Conservation (phyloP, 2,888 invertebrate species). For the Buathra laborator region DNA sequence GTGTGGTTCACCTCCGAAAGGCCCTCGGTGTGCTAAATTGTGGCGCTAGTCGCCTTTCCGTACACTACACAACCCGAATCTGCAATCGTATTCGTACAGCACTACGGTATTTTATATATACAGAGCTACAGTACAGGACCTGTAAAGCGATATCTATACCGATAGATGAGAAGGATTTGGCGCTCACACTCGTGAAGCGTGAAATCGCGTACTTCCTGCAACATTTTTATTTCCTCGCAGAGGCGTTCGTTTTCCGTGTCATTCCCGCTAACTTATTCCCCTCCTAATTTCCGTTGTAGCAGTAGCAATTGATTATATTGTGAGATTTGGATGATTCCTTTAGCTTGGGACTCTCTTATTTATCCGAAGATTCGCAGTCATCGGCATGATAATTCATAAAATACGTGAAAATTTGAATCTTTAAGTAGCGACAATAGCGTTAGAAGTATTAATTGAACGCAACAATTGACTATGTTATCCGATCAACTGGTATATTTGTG, state of each 20-base stretch:
- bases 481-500: not conserved
- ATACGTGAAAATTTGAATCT: no score
- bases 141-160: not conserved
- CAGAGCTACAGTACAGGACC: not conserved
- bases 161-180: conserved; percentile 41
- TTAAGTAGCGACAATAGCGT: not conserved
- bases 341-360: not conserved
- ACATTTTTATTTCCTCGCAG: conserved; percentile 54
- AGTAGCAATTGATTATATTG: conserved; percentile 14
- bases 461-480: not conserved
- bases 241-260: conserved; percentile 36
- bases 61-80: conserved; percentile 9
- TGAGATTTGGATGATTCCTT: conserved; percentile 11
- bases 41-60: not conserved
- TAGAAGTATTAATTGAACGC: not conserved
- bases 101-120: not conserved
- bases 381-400: not conserved
- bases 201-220: conserved; percentile 61
- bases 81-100: conserved; percentile 14
- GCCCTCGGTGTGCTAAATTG: not conserved
- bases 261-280: conserved; percentile 60
- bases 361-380: not conserved
- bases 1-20: conserved; percentile 40
- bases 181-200: conserved; percentile 52
- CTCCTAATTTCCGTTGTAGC: conserved; percentile 47